Base-by-base conservation (phyloP, 64 coral and sea anemone species). In the Cladopsammia gracilis region DNA sequence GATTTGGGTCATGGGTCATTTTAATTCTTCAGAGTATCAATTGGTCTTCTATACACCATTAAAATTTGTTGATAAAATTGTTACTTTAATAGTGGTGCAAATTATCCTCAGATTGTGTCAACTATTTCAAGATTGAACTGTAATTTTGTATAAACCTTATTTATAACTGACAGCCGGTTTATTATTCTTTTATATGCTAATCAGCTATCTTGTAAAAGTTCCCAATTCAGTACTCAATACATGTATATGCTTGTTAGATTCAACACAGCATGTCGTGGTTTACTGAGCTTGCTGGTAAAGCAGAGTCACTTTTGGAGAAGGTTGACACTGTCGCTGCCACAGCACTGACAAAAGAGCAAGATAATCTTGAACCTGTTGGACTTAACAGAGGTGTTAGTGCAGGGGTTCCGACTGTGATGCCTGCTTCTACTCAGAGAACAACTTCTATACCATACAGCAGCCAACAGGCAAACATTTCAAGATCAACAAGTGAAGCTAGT, bases 241-340 rank as follows among this genome's bases (percentile, higher is more conserved):
- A 34, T 34, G 34, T 34, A 34, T 34, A 34, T 34, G 34, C 34
- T 34, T 57, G 8, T 23, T 68, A 67, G 80, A 64, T 67, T 48
- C 25, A 49, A 84, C 20, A 50, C 60, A 84, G 43, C 45, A 99
- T 99, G 98, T 99, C 98, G 0, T 99, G 98, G 98, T 94, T 99
- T 23, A 91, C 81, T 75, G 91, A 96, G 5, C 73, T 99, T 52
- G 98, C 98, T 50, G 98, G 94, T 7, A 99, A 96, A 62, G 98
- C 98, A 57, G 98, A 99, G 79, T 96, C 85, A 3, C 88, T 99
- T 59, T 86, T 99, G 34, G 98, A 99, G 42, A 96, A 94, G 48
- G 94, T 99, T 61, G 98, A 99, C 67, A 90, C 93, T 47, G 88
- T 82, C 54, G 98, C 98, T 60, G 88, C 92, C 5, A 86, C 75